Evolutionary conservation across 2,888 invertebrate species (phyloP), one percentile per base, ranked within the genome.

Genomic region (Rhogogaster chlorosoma): DNA sequence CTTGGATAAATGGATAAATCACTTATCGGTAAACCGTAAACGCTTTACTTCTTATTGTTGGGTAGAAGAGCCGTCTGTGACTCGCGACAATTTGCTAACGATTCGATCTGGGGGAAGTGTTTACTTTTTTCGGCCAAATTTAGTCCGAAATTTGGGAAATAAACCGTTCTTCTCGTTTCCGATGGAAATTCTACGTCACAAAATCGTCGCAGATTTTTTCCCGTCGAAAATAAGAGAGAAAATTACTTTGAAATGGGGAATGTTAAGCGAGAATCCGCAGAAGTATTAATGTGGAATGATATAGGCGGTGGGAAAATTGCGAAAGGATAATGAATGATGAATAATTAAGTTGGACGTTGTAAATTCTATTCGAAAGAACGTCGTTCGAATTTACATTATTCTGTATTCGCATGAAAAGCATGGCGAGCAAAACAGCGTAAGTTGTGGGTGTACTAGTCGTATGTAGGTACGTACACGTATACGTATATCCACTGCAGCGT

Each of bases 1-100:
- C 36, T 32, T 29, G 70, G 70, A 36, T 70, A 18, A 70, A 36
- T 70, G 70, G 70, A 70, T 61, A 61, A 61, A 61, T 61, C 61
- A 61, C 61, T 61, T 61, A 61, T 61, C 26, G 61, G 61, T 61
- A 26, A 61, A 61, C 61, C 26, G 61, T 26, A 26, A 61, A 26
- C 61, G 61, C 9, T 61, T 26, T 26, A 12, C 26, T 26, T 61
- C 61, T 26, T 26, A 26, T 26, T 61, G 26, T 61, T 61, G 5
- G 22, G 26, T 61, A 5, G 61, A 26, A 61, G 12, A 61, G 12
- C 61, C 26, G 61, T 12, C 1, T 26, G 26, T 26, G 22, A 26
- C 10, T 22, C 26, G 10, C 10, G 26, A 61, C 26, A 22, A 61
- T 26, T 61, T 26, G 9, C 61, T 12, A 26, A 9, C 12, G 3